A percentile compares a stretch with the other conserved stretches of the same genome.
Conservation (phyloP, 1,140 invertebrate species). For the Plutomurus gul region DNA sequence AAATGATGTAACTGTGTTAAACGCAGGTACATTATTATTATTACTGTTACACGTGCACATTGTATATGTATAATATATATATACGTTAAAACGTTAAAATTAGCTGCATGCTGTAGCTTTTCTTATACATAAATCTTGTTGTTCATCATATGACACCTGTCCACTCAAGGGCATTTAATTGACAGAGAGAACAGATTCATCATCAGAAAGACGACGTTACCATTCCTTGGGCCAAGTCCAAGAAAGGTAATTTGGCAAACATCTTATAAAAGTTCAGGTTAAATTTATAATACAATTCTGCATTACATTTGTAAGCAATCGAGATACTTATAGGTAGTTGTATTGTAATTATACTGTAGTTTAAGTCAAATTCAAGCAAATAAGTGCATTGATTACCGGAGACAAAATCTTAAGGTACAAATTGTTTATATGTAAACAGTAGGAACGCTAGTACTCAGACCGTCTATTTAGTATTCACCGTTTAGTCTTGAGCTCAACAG, state of each 20-base stretch:
- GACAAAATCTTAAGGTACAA: conserved; percentile 27
- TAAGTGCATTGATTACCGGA: conserved; percentile 4
- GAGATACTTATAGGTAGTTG: too few relatives aligned
- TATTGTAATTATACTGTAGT: neutral
- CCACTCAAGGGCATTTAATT: neutral
- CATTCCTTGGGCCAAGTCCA: neutral
- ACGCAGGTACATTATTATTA: conserved; percentile 25
- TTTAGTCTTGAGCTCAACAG: conserved; percentile 23
- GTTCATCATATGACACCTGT: neutral
- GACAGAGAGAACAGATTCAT: conserved; percentile 5
- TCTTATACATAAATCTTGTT: neutral
- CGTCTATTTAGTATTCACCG: conserved; percentile 12
- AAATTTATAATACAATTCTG: neutral
- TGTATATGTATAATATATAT: neutral
- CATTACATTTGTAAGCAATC: neutral
- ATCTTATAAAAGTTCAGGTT: neutral
- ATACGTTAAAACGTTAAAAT: neutral
- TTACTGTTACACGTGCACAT: neutral
- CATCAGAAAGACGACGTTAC: conserved; percentile 21
- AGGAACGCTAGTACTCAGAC: conserved; percentile 25
- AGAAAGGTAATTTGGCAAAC: conserved; percentile 24
- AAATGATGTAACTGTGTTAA: conserved; percentile 11
- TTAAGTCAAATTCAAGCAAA: neutral
- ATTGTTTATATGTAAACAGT: conserved; percentile 27
- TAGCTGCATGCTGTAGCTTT: neutral